A percentile compares a stretch with the other conserved stretches of the same genome.
Evolutionary conservation across 2,113 vertebrate species (phyloP).

Genomic region (Sinocyclocheilus rhinocerous): DNA sequence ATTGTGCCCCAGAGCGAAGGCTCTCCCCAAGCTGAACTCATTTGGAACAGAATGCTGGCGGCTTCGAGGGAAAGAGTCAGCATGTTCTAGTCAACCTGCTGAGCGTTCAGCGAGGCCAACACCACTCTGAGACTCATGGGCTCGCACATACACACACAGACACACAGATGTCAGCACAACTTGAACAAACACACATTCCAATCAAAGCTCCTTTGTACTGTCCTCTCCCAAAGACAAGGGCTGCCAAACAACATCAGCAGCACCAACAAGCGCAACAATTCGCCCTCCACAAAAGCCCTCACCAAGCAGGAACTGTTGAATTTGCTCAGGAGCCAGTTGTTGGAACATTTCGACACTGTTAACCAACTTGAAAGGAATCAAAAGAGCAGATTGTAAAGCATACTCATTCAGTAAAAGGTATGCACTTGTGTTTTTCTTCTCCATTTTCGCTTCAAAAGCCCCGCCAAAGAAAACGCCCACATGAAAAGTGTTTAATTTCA

Average conservation of each 20-base stretch:
- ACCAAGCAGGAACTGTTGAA: constrained; percentile 26
- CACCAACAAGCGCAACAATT: constrained; percentile 39
- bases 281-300: constrained; percentile 16
- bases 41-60: constrained; percentile 82
- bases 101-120: constrained; percentile 60
- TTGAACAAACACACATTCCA: constrained; percentile 44
- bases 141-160: constrained; percentile 24
- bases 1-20: constrained; percentile 56
- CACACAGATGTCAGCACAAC: constrained; percentile 38
- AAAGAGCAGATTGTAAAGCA: constrained; percentile 29
- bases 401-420: constrained; percentile 10
- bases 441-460: background rate
- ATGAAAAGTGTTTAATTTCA: constrained; percentile 25
- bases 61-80: constrained; percentile 68
- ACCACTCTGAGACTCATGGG: constrained; percentile 55
- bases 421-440: background rate
- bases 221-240: constrained; percentile 63
- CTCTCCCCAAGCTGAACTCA: constrained; percentile 71
- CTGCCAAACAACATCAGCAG: constrained; percentile 42
- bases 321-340: constrained; percentile 34
- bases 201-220: constrained; percentile 68
- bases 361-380: constrained; percentile 28
- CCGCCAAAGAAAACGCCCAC: background rate
- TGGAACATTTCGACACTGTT: constrained; percentile 15
- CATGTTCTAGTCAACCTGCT: constrained; percentile 61